Base-by-base conservation (phyloP, 2,113 vertebrate species). In the Notiomystis cincta region DNA sequence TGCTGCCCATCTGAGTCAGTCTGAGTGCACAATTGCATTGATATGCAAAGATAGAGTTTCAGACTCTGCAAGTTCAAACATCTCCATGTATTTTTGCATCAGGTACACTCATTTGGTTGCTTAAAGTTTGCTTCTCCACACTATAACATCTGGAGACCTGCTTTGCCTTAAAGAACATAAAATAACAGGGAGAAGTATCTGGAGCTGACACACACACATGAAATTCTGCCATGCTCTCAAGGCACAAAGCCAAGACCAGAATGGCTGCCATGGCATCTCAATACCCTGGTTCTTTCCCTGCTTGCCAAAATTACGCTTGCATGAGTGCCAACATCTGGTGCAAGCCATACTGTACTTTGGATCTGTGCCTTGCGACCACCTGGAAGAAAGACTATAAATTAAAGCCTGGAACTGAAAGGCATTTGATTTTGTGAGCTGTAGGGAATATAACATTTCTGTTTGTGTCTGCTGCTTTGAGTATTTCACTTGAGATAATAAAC, bases 281-380 rank as follows among this genome's bases (percentile, higher is more conserved):
- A 2, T 33, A 42, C 42, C 47, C 64, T 60, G 38, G 35, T 35
- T 89, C 42, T 91, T 75, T 37, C 73, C 42, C 37, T 76, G 61
- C 91, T 82, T 96, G 84, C 81, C 89, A 95, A 85, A 91, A 87
- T 69, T 13, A 50, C 81, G 35, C 45, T 87, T 89, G 73, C 89
- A 33, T 65, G 87, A 95, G 28, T 87, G 81, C 93, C 91, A 90
- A 27, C 40, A 82, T 89, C 91, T 96, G 91, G 70, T 87, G 85
- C 45, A 76, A 95, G 71, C 78, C 84, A 82, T 53, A 65, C 95
- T 91, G 80, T 89, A 69, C 23, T 53, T 69, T 96, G 89, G 89
- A 50, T 35, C 66, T 33, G 37, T 83, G 87, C 89, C 93, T 82
- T 69, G 58, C 37, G 65, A 92, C 93, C 93, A 93, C 89, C 86